Percentiles rank a stretch among this genome's conserved stretches.
Evolutionary conservation across 2,888 invertebrate genomes (phyloP).

Genomic region (Helobdella robusta): DNA sequence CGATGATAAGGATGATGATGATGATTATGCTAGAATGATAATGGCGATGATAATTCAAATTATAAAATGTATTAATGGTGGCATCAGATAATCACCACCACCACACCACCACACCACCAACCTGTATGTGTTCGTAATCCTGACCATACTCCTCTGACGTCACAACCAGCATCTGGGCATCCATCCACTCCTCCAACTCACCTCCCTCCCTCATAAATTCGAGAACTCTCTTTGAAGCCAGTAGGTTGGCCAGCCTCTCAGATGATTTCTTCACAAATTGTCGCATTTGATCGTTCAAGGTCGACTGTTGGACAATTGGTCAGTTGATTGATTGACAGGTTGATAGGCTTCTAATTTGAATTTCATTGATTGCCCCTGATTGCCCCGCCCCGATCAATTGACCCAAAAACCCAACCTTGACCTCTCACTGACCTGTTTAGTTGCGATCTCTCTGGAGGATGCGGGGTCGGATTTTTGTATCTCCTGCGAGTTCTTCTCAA

Average conservation of each 20-base stretch:
- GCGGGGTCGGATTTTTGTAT: too few relatives aligned
- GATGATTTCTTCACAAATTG: slow-evolving; percentile 46
- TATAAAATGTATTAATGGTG: too few relatives aligned
- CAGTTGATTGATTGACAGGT: too few relatives aligned
- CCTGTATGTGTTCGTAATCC: slow-evolving; percentile 82
- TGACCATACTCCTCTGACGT: slow-evolving; percentile 92
- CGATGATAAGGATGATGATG: slow-evolving; percentile 7
- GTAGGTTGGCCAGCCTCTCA: slow-evolving; percentile 67
- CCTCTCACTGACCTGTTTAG: too few relatives aligned
- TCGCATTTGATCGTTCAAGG: slow-evolving; percentile 56
- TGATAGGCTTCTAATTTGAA: too few relatives aligned
- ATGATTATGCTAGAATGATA: too few relatives aligned
- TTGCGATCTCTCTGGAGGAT: too few relatives aligned
- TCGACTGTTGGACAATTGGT: slow-evolving; percentile 30
- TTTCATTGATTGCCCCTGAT: too few relatives aligned
- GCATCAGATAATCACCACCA: slow-evolving; percentile 1
- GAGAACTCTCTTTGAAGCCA: slow-evolving; percentile 77
- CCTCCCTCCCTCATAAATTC: slow-evolving; percentile 54
- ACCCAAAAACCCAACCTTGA: too few relatives aligned
- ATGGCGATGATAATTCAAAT: too few relatives aligned
- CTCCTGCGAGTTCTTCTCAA: too few relatives aligned
- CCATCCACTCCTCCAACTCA: slow-evolving; percentile 88
- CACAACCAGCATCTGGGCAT: slow-evolving; percentile 77
- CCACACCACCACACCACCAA: slow-evolving; percentile 44
- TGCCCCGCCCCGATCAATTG: too few relatives aligned